Base-by-base conservation (phyloP, 2,113 vertebrate species). In the Saguinus midas region DNA sequence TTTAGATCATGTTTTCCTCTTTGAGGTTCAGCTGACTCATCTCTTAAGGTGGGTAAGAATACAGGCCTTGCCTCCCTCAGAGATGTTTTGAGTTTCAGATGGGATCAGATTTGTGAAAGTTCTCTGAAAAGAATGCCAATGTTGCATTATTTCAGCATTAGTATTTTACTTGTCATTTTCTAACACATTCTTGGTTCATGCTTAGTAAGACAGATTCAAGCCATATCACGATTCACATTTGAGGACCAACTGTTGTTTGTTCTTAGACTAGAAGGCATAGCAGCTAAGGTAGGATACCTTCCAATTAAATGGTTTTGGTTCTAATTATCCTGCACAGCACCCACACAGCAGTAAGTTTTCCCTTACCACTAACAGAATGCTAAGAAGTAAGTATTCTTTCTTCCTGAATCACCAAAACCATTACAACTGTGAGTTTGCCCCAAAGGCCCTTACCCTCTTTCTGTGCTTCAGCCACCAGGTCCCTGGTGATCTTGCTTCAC, bases 181-280 rank as follows among this genome's bases (percentile, higher is more conserved):
- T 73, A 52, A 48, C 91, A 79, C 45, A 66, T 55, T 76, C 48
- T 92, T 68, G 57, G 40, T 73, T 96, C 94, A 64, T 57, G 85
- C 91, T 70, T 75, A 92, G 85, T 23, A 91, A 96, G 91, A 93
- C 90, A 89, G 76, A 96, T 37, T 58, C 32, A 21, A 1, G n/a
- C 97, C 88, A 68, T 55, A 93, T 75, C 97, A 97, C 58, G 58
- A 95, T 89, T 95, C 55, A 10, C 79, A 91, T 66, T 83, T 91
- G 94, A 96, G 12, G 52, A 96, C 88, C 94, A 97, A 96, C 96
- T 97, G 96, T 91, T 97, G 93, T 97, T 98, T 97, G 73, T 96
- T 97, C 96, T 96, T 96, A 29, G 12, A 45, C 81, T 52, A 78
- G 76, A 88, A 88, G 52, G 32, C 84, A 14, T 12, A 78, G 58